phyloP scores from a whole-genome alignment of 2,113 vertebrate genomes.

The Artemisiospiza belli region DNA sequence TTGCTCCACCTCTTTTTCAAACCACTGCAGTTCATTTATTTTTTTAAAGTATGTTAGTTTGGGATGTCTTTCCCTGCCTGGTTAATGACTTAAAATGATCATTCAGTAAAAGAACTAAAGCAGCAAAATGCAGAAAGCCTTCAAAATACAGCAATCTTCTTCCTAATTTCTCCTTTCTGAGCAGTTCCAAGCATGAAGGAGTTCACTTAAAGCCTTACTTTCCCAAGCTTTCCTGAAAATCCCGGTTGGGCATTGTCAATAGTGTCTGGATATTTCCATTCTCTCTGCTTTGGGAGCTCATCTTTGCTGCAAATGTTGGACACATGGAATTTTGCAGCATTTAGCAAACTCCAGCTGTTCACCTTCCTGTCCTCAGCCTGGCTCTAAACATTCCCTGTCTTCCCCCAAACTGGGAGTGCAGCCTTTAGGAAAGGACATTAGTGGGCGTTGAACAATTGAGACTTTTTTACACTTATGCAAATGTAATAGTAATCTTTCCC shows the following conservation, averaged over 20 bases:
- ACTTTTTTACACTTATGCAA: background rate
- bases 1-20: conserved; percentile 74
- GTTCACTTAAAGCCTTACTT: background rate
- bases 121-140: background rate
- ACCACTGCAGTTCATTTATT: conserved; percentile 37
- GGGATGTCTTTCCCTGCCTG: background rate
- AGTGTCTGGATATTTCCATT: background rate
- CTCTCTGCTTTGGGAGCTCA: background rate
- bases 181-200: background rate
- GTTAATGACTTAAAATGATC: background rate
- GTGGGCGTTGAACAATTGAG: too few relatives aligned
- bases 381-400: background rate
- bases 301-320: background rate
- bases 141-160: background rate
- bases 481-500: background rate
- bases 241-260: conserved; percentile 51
- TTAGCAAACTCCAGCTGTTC: background rate
- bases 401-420: background rate
- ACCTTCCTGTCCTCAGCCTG: background rate
- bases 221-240: conserved; percentile 28
- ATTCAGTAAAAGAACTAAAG: conserved; percentile 20
- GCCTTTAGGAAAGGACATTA: background rate
- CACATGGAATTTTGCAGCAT: fast-evolving
- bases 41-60: conserved; percentile 19
- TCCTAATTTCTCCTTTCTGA: background rate